These are phyloP conservation scores for Symphodus melops DNA, from an alignment of 2,113 vertebrate genomes.

Conservation along the genomic window DNA sequence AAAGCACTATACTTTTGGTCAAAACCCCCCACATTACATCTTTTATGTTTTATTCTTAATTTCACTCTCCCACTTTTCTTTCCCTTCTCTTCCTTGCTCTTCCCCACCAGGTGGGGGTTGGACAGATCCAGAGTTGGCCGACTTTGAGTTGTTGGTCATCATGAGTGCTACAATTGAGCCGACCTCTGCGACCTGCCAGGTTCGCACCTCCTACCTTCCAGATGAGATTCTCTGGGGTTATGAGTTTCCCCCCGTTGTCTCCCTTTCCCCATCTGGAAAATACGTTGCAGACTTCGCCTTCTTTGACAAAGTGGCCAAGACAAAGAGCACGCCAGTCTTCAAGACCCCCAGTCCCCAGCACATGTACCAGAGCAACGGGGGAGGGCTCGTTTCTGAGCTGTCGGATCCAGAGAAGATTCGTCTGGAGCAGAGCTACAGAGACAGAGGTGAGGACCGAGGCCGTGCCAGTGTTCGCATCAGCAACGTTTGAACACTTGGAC, in stretches of 20 bases:
- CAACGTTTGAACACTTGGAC: constrained; percentile 82
- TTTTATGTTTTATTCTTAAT: too few species aligned
- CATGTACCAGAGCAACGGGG: constrained; percentile 69
- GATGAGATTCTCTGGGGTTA: constrained; percentile 99
- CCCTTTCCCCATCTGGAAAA: constrained; percentile 94
- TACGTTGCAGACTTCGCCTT: constrained; percentile 95
- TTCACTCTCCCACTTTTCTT: rapidly evolving
- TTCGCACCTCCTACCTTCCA: constrained; percentile 96
- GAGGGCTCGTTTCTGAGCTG: constrained; percentile 59
- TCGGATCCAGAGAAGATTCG: constrained; percentile 89
- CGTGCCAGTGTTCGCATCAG: constrained; percentile 92
- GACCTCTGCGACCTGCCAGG: constrained; percentile 96
- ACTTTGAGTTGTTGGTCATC: constrained; percentile 96
- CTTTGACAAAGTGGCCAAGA: constrained; percentile 94
- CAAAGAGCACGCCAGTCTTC: constrained; percentile 79
- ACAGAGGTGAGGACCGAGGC: constrained; percentile 70
- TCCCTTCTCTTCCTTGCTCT: not conserved
- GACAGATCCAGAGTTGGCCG: constrained; percentile 88
- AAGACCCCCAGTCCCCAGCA: constrained; percentile 77
- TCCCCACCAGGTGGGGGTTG: constrained; percentile 75
- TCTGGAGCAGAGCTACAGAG: constrained; percentile 88
- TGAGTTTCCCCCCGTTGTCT: constrained; percentile 94
- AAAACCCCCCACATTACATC: too few species aligned
- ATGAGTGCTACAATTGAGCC: constrained; percentile 95
- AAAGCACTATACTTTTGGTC: too few species aligned